These are phyloP conservation scores for Leptatherina wallacei DNA, from an alignment of 2,797 vertebrate species.

Conservation along the genomic window DNA sequence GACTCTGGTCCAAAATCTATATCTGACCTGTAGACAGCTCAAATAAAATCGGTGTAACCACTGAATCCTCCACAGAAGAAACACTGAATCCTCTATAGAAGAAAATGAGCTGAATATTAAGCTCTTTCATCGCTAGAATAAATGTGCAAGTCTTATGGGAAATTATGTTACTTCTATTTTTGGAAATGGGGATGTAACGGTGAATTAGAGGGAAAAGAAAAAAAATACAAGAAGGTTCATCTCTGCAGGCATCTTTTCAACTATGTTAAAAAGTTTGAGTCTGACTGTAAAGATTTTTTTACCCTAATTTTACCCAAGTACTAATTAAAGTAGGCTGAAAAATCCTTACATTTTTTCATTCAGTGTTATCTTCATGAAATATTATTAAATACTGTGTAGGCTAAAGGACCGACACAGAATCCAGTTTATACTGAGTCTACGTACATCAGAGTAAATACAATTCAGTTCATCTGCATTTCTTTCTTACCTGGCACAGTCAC, in stretches of 20 bases:
- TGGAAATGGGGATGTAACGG: background rate
- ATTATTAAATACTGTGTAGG: too few relatives aligned
- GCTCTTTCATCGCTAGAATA: background rate
- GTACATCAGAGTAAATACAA: background rate
- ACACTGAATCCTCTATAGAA: too few relatives aligned
- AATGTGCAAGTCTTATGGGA: background rate
- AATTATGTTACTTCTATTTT: background rate
- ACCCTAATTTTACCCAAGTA: too few relatives aligned
- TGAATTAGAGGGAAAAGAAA: background rate
- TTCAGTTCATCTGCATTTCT: background rate
- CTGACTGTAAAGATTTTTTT: background rate
- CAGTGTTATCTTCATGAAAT: too few relatives aligned
- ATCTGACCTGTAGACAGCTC: too few relatives aligned
- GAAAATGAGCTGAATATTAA: background rate
- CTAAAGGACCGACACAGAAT: too few relatives aligned
- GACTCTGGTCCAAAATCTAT: too few relatives aligned
- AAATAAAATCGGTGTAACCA: background rate
- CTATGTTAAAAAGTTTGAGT: background rate
- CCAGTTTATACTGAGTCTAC: too few relatives aligned
- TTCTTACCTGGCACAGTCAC: conserved; percentile 91
- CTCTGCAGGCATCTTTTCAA: background rate
- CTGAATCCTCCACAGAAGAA: background rate
- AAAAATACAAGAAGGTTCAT: background rate
- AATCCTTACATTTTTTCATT: too few relatives aligned
- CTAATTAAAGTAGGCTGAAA: too few relatives aligned